Conservation (phyloP, 1,140 invertebrate species). For the Contarinia nasturtii region DNA sequence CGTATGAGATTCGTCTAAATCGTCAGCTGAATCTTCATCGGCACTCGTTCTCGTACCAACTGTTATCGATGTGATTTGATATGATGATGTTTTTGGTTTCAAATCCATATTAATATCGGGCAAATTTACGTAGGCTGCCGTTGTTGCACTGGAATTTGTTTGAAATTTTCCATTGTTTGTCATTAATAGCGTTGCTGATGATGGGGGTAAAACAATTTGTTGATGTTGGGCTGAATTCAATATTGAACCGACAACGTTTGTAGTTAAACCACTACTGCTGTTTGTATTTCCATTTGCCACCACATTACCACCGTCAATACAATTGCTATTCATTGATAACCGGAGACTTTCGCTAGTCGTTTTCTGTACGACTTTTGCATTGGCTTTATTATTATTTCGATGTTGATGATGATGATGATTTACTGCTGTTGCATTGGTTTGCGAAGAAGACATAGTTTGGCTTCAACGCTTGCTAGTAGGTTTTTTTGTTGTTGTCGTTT, state of each 20-base stretch:
- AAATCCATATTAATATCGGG: not conserved
- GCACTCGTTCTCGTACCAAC: slow-evolving; percentile 57
- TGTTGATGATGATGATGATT: not conserved
- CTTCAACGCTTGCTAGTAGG: too few relatives aligned
- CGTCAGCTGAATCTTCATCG: slow-evolving; percentile 81
- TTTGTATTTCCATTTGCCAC: slow-evolving; percentile 1
- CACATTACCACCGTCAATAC: slow-evolving; percentile 3
- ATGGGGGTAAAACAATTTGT: slow-evolving; percentile 8
- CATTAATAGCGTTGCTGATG: not conserved
- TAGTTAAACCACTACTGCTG: slow-evolving; percentile 5
- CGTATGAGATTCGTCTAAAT: slow-evolving; percentile 83
- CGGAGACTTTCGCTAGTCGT: slow-evolving; percentile 60
- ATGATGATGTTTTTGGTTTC: slow-evolving; percentile 46
- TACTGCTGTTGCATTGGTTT: not conserved
- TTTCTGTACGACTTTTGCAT: slow-evolving; percentile 41
- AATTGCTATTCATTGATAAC: slow-evolving; percentile 20
- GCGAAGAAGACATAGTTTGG: too few relatives aligned
- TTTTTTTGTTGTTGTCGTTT: too few relatives aligned
- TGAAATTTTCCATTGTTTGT: slow-evolving; percentile 14
- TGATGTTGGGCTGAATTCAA: slow-evolving; percentile 3
- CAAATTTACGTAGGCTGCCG: slow-evolving; percentile 6
- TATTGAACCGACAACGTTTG: slow-evolving; percentile 1
- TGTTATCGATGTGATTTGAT: slow-evolving; percentile 82
- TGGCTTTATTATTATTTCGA: not conserved
- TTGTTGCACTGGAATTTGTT: slow-evolving; percentile 6